Base-by-base conservation (phyloP, 30 jellyfish, hydroid and myxozoan genomes). In the Hydra vulgaris region DNA sequence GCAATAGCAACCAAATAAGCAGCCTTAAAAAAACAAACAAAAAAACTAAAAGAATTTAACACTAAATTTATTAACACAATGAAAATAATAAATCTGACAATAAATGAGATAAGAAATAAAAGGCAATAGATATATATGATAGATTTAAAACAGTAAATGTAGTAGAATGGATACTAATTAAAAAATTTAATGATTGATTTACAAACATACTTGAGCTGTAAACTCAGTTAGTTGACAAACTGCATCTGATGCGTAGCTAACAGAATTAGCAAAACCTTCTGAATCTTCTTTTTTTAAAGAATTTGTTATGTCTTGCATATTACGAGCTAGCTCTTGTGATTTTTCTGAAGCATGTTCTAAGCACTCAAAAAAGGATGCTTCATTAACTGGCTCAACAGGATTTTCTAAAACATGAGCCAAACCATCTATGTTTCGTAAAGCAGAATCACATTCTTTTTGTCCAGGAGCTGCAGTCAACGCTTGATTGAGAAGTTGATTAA, bases 401-500 rank as follows among this genome's bases (percentile, higher is more conserved):
- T 91, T 91, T 84, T 91, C 98, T 54, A 91, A 71, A 23, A 91
- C 96, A 72, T 87, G 95, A 7, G 96, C 89, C 20, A 87, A 75
- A 0, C 95, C 95, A 81, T 90, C 96, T 27, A 90, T 87, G 71
- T 90, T 90, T 86, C 97, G 69, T 1, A 90, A 90, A 17, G 97
- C 97, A 12, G 97, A 90, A 66, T 90, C 97, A 83, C 97, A 90
- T 79, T 90, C 97, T 74, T 90, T 90, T 83, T 90, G 97, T 8
- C 97, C 97, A 22, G 97, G 97, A n/a, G 97, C 97, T 3, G 97
- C 95, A 1, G 95, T 85, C 84, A 90, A 71, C 72, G 96, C 94
- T 21, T 93, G 95, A 75, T 90, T 86, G 27, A 90, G 85, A 0
- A 90, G 86, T 21, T 83, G 88, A 68, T 90, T 90, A 81, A 90